phyloP scores from a whole-genome alignment of 2,113 vertebrate genomes.

The Aix galericulata region DNA sequence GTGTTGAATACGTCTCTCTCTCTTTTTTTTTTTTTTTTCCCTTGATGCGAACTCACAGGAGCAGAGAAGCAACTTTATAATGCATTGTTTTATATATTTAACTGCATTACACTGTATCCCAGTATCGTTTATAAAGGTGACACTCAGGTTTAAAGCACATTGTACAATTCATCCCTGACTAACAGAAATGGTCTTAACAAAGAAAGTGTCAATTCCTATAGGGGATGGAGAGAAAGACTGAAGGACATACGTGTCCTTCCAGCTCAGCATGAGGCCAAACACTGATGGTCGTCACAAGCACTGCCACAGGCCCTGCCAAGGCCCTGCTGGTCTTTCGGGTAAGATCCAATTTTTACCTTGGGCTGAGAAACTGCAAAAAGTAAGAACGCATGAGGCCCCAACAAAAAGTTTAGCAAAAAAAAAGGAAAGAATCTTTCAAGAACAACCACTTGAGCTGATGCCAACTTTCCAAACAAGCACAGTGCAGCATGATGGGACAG shows the following conservation, averaged over 20 bases:
- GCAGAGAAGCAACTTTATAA: background rate
- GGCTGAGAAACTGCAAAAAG: background rate
- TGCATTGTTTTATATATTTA: too few species aligned
- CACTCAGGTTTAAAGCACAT: background rate
- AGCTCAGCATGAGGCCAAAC: rapidly evolving
- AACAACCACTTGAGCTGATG: background rate
- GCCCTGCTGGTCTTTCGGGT: background rate
- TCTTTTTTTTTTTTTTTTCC: background rate
- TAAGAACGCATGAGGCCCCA: background rate
- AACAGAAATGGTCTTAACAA: background rate
- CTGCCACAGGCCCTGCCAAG: background rate
- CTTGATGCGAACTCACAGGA: background rate
- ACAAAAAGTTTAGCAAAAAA: background rate
- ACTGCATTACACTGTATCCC: background rate
- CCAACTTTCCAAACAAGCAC: background rate
- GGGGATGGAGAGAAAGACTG: background rate
- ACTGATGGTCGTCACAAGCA: background rate
- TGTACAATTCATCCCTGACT: background rate
- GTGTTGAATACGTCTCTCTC: background rate
- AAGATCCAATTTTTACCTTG: background rate
- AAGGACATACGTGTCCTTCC: background rate
- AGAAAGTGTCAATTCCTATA: background rate
- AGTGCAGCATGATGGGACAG: rapidly evolving
- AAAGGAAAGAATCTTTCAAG: background rate
- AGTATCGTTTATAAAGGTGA: background rate